Percentiles rank a stretch among this genome's conserved stretches.
Conservation (phyloP, 2,888 invertebrate species). For the Pheosia tremula region DNA sequence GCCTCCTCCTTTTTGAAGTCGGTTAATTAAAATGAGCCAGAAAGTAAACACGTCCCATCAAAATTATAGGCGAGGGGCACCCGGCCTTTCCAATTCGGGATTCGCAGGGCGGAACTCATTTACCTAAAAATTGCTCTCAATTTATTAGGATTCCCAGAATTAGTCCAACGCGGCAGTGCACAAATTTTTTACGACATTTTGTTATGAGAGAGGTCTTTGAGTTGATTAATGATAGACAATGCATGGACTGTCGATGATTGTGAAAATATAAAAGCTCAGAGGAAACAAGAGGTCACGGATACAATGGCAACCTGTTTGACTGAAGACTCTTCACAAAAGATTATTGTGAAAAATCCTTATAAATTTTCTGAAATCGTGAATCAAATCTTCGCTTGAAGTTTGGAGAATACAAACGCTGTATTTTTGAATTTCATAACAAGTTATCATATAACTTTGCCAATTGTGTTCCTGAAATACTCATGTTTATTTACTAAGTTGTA, state of each 20-base stretch:
- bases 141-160: slow-evolving; percentile 70
- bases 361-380: too few relatives aligned
- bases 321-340: too few relatives aligned
- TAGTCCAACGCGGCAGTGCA: slow-evolving; percentile 46
- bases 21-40: neutral
- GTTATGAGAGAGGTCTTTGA: slow-evolving; percentile 27
- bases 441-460: too few relatives aligned
- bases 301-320: too few relatives aligned
- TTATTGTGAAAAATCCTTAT: too few relatives aligned
- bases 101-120: slow-evolving; percentile 57
- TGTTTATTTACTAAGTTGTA: neutral
- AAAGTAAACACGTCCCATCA: slow-evolving; percentile 48
- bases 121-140: slow-evolving; percentile 70
- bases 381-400: too few relatives aligned
- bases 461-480: neutral
- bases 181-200: slow-evolving; percentile 34
- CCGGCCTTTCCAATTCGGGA: slow-evolving; percentile 53
- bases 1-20: too few relatives aligned
- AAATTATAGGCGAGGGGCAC: slow-evolving; percentile 56
- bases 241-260: too few relatives aligned
- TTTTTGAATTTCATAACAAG: too few relatives aligned
- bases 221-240: neutral
- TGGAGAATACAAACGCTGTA: too few relatives aligned
- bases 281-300: too few relatives aligned
- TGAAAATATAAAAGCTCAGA: too few relatives aligned